These are phyloP conservation scores for Sepioteuthis lessoniana DNA, from an alignment of 2,888 invertebrate species.

Conservation along the genomic window DNA sequence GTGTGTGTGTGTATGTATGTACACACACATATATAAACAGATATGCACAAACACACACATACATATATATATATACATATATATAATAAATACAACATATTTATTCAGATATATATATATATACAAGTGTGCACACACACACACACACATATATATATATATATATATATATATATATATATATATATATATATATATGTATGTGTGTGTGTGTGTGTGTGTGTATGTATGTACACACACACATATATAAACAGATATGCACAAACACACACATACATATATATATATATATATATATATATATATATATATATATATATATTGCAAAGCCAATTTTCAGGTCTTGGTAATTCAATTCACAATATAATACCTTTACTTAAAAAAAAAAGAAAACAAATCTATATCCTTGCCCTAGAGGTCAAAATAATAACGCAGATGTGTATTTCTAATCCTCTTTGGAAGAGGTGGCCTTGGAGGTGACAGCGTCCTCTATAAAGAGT, in stretches of 20 bases:
- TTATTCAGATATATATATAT: not conserved
- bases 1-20: not conserved
- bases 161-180: slow-evolving; percentile 24
- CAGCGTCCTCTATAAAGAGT: no score
- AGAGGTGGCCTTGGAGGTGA: no score
- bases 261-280: not conserved
- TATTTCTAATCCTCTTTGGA: no score
- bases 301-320: not conserved
- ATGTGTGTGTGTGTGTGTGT: no score
- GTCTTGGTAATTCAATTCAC: no score
- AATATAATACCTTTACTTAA: no score
- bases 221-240: not conserved
- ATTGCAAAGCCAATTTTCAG: no score
- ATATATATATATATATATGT: slow-evolving; percentile 36
- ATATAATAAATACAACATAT: no score
- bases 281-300: not conserved
- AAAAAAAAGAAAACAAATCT: no score
- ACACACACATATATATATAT: not conserved
- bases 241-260: not conserved
- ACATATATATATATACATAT: not conserved
- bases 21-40: not conserved
- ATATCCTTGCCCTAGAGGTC: no score
- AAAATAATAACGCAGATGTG: no score
- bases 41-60: not conserved
- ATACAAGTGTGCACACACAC: not conserved